Evolutionary conservation across 2,888 invertebrate species (phyloP), one percentile per base, ranked within the genome.

Genomic region (Laspeyria flexula): DNA sequence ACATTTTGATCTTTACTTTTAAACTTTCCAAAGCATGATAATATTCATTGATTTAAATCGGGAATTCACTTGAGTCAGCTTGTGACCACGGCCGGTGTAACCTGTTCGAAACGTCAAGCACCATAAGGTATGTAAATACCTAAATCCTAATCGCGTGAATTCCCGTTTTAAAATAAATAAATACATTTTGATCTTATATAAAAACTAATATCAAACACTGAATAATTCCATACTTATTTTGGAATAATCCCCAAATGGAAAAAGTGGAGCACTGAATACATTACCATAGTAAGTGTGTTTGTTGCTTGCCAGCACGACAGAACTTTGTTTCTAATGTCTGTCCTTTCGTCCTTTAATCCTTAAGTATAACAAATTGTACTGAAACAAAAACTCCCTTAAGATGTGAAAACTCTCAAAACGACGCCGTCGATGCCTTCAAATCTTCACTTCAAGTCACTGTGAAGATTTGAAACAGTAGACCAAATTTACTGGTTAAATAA

Each of bases 361-460:
- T 42, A 44, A 42, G 29, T 45, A 47, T 39, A 63, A 59, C 55
- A 62, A 58, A 59, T 63, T 50, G 51, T 45, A 51, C 40, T 33
- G 35, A 40, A 52, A 59, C 44, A 53, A 66, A 58, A 62, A 53
- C 27, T 53, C 40, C 21, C 21, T 48, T 35, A 69, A 77, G 66
- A 71, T 73, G 71, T 68, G 67, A 64, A 60, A 67, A 67, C 58
- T 70, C 59, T 58, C 73, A 48, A 72, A 77, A 75, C 66, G 69
- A 63, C 66, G 66, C 15, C 30, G 39, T 51, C 51, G 39, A 67
- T 59, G 51, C 6, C 35, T 54, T 47, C 46, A 35, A 39, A 50
- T 44, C 37, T 53, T 48, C 21, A 3, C 3, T 21, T 3, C 21
- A 52, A 6, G 10, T 5, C 31, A n/a, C 12, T 38, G 12, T 30